phyloP scores from a whole-genome alignment of 2,113 vertebrate genomes.

The Phylloscopus whistleri region DNA sequence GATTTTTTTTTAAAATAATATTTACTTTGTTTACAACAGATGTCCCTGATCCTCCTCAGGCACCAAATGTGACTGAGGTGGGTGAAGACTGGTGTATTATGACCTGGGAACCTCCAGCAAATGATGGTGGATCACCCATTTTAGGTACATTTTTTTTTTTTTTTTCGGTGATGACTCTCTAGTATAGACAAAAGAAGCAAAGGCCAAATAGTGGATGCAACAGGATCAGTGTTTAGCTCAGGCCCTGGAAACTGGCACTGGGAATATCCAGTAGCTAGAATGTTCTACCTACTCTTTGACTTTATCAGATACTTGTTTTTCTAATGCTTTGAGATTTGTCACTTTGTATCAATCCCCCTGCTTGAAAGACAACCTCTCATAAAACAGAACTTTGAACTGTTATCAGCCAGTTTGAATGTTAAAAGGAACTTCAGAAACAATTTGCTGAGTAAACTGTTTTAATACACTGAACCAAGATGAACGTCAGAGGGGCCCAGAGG shows the following conservation, averaged over 20 bases:
- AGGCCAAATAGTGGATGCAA: fast-evolving
- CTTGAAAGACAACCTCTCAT: not conserved
- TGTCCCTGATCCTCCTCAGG: conserved; percentile 90
- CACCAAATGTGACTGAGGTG: conserved; percentile 85
- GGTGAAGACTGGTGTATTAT: conserved; percentile 98
- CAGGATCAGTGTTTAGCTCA: not conserved
- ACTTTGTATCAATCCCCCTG: not conserved
- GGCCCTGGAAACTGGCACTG: not conserved
- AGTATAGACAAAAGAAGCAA: not conserved
- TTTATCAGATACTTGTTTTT: not conserved
- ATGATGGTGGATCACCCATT: conserved; percentile 91
- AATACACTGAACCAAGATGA: not conserved
- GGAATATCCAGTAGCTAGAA: not conserved
- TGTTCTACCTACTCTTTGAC: not conserved
- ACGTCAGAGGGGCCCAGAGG: not conserved
- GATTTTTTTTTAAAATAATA: not conserved
- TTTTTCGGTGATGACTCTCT: not conserved
- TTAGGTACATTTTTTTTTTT: conserved; percentile 74
- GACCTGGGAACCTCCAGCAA: conserved; percentile 90
- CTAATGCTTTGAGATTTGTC: not conserved
- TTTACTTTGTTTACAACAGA: conserved; percentile 71
- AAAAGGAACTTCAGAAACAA: not conserved
- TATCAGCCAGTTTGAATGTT: not conserved
- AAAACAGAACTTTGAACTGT: not conserved
- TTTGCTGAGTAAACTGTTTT: not conserved